Evolutionary conservation across 2,113 vertebrate genomes (phyloP).

Genomic region (Orcinus orca): DNA sequence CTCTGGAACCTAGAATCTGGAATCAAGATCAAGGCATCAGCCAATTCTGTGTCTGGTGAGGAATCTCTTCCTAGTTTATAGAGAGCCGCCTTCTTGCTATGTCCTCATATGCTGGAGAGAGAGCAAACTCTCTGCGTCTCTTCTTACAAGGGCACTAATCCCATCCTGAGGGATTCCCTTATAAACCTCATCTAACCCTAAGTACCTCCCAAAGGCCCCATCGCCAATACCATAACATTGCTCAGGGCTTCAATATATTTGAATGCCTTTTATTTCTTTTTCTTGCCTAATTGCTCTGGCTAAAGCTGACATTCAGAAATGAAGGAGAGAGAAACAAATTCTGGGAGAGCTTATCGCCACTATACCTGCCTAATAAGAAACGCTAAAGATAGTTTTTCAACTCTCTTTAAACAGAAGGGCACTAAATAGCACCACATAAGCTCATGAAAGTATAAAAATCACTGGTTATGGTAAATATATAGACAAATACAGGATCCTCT

Average conservation of each 20-base stretch:
- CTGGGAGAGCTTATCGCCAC: not conserved
- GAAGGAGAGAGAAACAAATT: not conserved
- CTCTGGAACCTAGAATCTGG: not conserved
- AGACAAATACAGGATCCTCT: no score
- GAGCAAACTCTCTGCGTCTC: not conserved
- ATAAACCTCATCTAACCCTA: not conserved
- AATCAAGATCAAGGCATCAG: not conserved
- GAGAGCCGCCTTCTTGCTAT: not conserved
- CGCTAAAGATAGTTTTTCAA: not conserved
- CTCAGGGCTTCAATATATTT: not conserved
- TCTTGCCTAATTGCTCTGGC: not conserved
- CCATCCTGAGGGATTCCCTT: not conserved
- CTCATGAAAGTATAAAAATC: not conserved
- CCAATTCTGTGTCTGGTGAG: not conserved
- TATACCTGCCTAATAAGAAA: not conserved
- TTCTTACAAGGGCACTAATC: not conserved
- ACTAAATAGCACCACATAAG: not conserved
- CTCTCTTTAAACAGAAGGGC: not conserved
- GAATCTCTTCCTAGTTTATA: not conserved
- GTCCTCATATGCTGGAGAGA: not conserved
- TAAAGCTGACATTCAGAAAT: not conserved
- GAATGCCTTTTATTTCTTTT: not conserved
- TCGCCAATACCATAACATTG: not conserved
- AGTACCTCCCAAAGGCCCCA: not conserved
- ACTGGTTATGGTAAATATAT: not conserved